A percentile compares a stretch with the other conserved stretches of the same genome.
These are phyloP conservation scores for Phocoena phocoena DNA, from an alignment of 2,113 vertebrate genomes.

Conservation along the genomic window DNA sequence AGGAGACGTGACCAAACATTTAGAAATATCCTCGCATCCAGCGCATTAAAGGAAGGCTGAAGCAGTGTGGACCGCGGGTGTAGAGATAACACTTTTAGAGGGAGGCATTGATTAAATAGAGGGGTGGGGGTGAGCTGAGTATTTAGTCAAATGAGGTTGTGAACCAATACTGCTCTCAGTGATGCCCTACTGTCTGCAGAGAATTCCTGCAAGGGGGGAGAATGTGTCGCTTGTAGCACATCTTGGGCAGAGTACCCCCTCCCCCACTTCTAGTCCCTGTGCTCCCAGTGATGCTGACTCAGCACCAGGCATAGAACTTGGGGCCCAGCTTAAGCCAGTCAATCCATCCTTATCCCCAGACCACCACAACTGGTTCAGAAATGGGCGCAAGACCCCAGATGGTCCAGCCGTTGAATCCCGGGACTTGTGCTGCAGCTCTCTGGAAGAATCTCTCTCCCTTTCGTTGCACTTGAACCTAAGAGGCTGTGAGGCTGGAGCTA, in stretches of 20 bases:
- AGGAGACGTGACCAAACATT: neutral
- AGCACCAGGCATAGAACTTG: neutral
- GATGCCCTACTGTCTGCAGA: neutral
- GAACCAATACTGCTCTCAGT: neutral
- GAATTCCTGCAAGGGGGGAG: neutral
- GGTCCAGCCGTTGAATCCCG: neutral
- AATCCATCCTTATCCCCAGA: neutral
- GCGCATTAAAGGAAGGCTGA: neutral
- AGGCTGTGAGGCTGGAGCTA: neutral
- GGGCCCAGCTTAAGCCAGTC: neutral
- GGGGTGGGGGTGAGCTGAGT: rapidly evolving
- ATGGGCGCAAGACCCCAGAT: neutral
- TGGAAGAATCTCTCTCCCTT: neutral
- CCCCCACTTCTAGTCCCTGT: neutral
- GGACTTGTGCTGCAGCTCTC: too few species aligned
- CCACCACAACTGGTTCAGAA: neutral
- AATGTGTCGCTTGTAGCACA: neutral
- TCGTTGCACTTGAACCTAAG: neutral
- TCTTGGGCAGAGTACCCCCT: neutral
- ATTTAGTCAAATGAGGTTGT: neutral
- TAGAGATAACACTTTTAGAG: neutral
- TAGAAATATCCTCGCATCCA: neutral
- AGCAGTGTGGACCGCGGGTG: rapidly evolving
- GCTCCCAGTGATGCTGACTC: neutral
- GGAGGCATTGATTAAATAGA: neutral